A percentile compares a stretch with the other conserved stretches of the same genome.
These are phyloP conservation scores for Scaptomyza flava DNA, from an alignment of 2,888 invertebrate genomes.

Conservation along the genomic window DNA sequence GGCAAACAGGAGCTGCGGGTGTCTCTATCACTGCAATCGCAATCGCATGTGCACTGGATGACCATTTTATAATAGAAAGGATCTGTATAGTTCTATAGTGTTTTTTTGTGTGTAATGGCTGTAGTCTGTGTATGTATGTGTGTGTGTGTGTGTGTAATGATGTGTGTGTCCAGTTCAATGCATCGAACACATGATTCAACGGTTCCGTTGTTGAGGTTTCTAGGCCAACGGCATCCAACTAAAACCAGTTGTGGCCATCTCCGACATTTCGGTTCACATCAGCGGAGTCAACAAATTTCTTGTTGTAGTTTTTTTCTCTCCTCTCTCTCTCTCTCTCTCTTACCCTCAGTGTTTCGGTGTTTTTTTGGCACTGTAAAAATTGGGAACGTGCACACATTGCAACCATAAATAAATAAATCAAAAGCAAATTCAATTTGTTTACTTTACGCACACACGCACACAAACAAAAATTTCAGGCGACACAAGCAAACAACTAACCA, in stretches of 20 bases:
- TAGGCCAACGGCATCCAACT: constrained; percentile 62
- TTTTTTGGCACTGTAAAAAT: constrained; percentile 46
- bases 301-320: not conserved
- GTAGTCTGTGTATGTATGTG: not conserved
- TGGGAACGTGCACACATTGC: constrained; percentile 42
- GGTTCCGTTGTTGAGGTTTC: constrained; percentile 42
- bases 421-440: constrained; percentile 79
- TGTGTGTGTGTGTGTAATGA: constrained; percentile 5
- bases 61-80: constrained; percentile 70
- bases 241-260: constrained; percentile 62
- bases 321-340: not conserved
- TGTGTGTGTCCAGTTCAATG: constrained; percentile 53
- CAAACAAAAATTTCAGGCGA: constrained; percentile 12
- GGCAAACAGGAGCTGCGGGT: constrained; percentile 69
- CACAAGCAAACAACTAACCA: constrained; percentile 18
- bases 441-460: constrained; percentile 49
- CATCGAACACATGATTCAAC: constrained; percentile 50
- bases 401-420: constrained; percentile 73
- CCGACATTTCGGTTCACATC: constrained; percentile 44
- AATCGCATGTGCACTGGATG: constrained; percentile 83
- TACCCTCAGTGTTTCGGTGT: not conserved
- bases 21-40: constrained; percentile 82
- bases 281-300: constrained; percentile 20
- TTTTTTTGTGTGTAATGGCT: constrained; percentile 6
- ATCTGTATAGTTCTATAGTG: constrained; percentile 10